phyloP scores from a whole-genome alignment of 2,113 vertebrate genomes.

The Aptenodytes forsteri region DNA sequence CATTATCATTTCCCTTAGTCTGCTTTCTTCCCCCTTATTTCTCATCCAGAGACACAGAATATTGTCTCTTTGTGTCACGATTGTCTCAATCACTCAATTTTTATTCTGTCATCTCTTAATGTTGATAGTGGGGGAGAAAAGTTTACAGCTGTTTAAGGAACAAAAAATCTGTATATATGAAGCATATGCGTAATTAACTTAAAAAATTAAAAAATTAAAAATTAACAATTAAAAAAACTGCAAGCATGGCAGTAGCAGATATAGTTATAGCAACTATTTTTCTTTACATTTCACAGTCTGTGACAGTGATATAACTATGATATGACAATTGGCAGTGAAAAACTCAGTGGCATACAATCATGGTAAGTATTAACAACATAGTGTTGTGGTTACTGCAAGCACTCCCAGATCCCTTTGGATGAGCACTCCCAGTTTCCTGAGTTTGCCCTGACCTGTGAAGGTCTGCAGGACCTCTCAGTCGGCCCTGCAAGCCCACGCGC shows the following conservation, averaged over 20 bases:
- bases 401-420: not conserved
- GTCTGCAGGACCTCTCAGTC: not conserved
- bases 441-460: not conserved
- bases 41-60: not conserved
- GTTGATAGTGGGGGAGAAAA: not conserved
- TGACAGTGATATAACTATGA: not conserved
- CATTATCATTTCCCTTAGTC: not conserved
- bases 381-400: not conserved
- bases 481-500: rapidly evolving
- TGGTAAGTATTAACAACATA: rapidly evolving
- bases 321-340: not conserved
- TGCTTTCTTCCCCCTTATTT: not conserved
- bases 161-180: not conserved
- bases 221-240: no score
- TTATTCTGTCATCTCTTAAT: not conserved
- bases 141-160: not conserved
- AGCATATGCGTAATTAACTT: not conserved
- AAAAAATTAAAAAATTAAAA: no score
- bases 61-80: not conserved
- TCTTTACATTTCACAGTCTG: not conserved
- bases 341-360: not conserved
- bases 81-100: not conserved
- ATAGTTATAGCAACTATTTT: not conserved
- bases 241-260: not conserved
- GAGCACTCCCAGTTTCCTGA: not conserved